Conservation (phyloP, 1,140 invertebrate species). For the Homarus americanus region DNA sequence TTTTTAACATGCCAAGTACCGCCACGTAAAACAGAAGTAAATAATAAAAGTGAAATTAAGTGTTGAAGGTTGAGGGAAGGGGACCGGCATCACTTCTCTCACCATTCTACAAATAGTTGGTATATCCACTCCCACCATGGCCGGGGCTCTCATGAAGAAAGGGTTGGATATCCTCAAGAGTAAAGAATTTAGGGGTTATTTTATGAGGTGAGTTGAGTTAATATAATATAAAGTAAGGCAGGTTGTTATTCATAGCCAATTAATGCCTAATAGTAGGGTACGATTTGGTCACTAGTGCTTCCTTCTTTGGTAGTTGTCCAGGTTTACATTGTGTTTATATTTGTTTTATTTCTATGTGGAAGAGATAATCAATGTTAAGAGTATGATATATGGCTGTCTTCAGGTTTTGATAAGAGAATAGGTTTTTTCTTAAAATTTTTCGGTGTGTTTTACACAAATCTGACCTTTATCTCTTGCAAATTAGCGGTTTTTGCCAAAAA, state of each 20-base stretch:
- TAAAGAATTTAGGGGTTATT: conserved; percentile 90
- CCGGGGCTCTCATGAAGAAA: neutral
- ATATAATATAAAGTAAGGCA: neutral
- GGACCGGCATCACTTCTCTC: too few species aligned
- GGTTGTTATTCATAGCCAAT: neutral
- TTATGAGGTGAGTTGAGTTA: conserved; percentile 86
- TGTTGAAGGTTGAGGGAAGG: too few species aligned
- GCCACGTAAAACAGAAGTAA: too few species aligned
- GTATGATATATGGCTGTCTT: neutral
- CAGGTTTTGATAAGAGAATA: neutral
- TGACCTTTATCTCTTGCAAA: neutral
- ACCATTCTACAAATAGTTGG: too few species aligned
- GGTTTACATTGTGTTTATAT: neutral
- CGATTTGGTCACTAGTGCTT: neutral
- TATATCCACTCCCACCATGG: too few species aligned
- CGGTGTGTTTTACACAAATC: neutral
- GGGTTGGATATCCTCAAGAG: conserved; percentile 82
- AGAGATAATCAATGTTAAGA: neutral
- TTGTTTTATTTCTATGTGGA: neutral
- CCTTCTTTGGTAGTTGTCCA: neutral
- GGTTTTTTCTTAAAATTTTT: neutral
- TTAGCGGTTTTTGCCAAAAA: too few species aligned
- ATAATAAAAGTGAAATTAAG: too few species aligned
- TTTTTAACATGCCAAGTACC: too few species aligned
- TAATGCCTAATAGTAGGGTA: neutral